phyloP scores from a whole-genome alignment of 2,888 invertebrate species.

The Euspilapteryx auroguttella region DNA sequence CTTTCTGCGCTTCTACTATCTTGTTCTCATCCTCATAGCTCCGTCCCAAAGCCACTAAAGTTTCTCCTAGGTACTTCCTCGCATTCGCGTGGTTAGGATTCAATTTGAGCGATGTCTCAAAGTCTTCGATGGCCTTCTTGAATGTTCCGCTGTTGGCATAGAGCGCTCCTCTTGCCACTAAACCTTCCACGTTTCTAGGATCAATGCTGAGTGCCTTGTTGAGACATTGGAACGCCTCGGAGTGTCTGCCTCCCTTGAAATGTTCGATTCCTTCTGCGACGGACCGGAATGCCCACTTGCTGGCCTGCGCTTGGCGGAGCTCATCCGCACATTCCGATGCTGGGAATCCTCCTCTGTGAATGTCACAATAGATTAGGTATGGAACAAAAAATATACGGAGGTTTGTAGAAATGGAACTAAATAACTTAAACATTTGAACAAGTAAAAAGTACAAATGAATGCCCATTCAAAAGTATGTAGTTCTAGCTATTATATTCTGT shows the following conservation, averaged over 20 bases:
- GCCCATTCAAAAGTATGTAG: no score
- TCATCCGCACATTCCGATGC: slow-evolving; percentile 81
- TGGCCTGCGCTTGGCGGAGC: slow-evolving; percentile 86
- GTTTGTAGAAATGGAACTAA: no score
- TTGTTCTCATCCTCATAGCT: slow-evolving; percentile 88
- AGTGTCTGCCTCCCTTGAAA: slow-evolving; percentile 90
- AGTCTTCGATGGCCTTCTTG: slow-evolving; percentile 91
- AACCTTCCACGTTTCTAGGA: slow-evolving; percentile 87
- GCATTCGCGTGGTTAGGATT: slow-evolving; percentile 93
- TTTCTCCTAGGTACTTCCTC: slow-evolving; percentile 91
- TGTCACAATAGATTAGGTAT: slow-evolving; percentile 5
- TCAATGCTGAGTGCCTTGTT: slow-evolving; percentile 93
- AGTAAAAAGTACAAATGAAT: no score
- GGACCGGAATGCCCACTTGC: slow-evolving; percentile 90
- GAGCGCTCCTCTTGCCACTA: slow-evolving; percentile 88
- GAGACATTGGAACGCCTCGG: slow-evolving; percentile 92
- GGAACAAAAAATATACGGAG: slow-evolving; percentile 1
- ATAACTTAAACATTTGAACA: no score
- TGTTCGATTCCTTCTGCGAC: slow-evolving; percentile 95
- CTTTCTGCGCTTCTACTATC: slow-evolving; percentile 80
- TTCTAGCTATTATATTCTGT: no score
- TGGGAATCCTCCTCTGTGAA: slow-evolving; percentile 70
- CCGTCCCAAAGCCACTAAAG: slow-evolving; percentile 84
- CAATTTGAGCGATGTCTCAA: slow-evolving; percentile 86
- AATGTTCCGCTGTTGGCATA: slow-evolving; percentile 94